These are phyloP conservation scores for Poliocrania exsul DNA, from an alignment of 2,797 vertebrate genomes.

Conservation along the genomic window DNA sequence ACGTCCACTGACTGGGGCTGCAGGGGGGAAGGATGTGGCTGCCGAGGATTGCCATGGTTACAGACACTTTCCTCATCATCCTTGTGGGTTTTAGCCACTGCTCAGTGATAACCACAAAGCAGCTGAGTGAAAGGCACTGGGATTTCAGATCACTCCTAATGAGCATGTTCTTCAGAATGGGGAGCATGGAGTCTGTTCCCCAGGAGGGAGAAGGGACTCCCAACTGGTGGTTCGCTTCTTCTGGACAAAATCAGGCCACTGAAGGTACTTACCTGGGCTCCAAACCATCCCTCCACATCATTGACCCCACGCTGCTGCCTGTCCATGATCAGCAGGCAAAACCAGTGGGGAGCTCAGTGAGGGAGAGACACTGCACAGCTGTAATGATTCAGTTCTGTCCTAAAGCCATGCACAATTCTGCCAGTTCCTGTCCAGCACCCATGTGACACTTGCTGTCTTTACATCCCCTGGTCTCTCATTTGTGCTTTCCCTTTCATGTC, in stretches of 20 bases:
- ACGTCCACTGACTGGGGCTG: neutral
- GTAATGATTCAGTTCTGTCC: neutral
- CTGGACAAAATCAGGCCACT: neutral
- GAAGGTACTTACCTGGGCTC: neutral
- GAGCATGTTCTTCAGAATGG: fast-evolving
- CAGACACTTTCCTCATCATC: neutral
- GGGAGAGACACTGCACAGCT: neutral
- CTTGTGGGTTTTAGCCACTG: neutral
- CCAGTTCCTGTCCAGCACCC: neutral
- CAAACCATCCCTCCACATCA: neutral
- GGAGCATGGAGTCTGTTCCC: neutral
- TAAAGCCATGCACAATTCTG: neutral
- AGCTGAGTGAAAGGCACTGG: neutral
- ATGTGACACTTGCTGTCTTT: neutral
- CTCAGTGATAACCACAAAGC: neutral
- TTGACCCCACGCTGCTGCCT: neutral
- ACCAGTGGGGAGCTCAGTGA: neutral
- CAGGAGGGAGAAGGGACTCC: neutral
- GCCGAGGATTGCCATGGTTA: neutral
- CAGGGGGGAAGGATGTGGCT: neutral
- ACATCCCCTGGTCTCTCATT: neutral
- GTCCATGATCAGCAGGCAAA: neutral
- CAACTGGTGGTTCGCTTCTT: neutral
- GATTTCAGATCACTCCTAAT: neutral
- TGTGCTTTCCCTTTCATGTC: neutral